Conservation (phyloP, 2,888 invertebrate species). For the Neria commutata region DNA sequence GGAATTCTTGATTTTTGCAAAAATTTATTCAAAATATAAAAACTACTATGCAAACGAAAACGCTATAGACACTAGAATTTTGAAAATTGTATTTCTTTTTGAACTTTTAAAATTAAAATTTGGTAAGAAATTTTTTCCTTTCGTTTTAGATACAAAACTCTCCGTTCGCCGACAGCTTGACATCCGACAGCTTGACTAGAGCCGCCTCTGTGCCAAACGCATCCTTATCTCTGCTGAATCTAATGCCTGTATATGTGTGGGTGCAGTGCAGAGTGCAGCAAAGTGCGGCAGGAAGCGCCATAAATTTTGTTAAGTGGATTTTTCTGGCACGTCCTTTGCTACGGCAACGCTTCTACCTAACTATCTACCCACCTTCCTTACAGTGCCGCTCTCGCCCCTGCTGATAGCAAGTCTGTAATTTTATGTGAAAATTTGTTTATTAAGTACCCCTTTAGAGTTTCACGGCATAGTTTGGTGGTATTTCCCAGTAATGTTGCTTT, state of each 20-base stretch:
- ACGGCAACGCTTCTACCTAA: too few relatives aligned
- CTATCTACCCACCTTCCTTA: too few relatives aligned
- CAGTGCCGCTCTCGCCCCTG: too few relatives aligned
- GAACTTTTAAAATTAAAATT: too few relatives aligned
- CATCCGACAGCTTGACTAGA: neutral
- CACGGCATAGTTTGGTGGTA: slow-evolving; percentile 15
- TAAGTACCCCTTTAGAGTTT: slow-evolving; percentile 50
- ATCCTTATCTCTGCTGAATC: slow-evolving; percentile 28
- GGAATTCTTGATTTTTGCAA: too few relatives aligned
- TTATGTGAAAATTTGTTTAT: slow-evolving; percentile 59
- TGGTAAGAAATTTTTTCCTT: too few relatives aligned
- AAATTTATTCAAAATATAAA: too few relatives aligned
- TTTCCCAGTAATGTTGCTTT: slow-evolving; percentile 11
- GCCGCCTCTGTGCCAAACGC: neutral
- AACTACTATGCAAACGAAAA: too few relatives aligned
- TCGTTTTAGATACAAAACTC: too few relatives aligned
- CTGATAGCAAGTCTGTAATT: slow-evolving; percentile 44
- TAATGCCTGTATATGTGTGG: slow-evolving; percentile 25
- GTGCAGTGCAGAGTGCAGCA: slow-evolving; percentile 10
- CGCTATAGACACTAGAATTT: too few relatives aligned
- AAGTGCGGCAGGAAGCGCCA: slow-evolving; percentile 37
- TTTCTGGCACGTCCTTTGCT: slow-evolving; percentile 31
- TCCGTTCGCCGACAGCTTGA: slow-evolving; percentile 6
- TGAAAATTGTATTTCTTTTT: too few relatives aligned
- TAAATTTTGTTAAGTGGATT: slow-evolving; percentile 55